Evolutionary conservation across 2,797 vertebrate genomes (phyloP).

Genomic region (Thunnus albacares): DNA sequence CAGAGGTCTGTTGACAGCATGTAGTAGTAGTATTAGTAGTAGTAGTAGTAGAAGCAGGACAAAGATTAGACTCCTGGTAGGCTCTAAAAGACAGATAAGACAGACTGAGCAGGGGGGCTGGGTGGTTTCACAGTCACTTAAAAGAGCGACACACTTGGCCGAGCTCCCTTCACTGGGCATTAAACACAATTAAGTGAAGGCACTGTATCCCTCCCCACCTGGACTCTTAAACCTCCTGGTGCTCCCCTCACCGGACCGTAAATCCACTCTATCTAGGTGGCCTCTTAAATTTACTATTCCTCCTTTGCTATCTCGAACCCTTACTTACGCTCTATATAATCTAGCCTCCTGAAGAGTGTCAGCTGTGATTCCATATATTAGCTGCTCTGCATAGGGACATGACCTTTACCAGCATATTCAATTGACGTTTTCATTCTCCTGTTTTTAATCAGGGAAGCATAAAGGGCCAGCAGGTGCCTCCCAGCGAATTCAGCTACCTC

Average conservation of each 20-base stretch:
- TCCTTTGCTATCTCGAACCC: conserved; percentile 40
- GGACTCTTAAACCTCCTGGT: conserved; percentile 54
- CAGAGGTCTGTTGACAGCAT: conserved; percentile 27
- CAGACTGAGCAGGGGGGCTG: conserved; percentile 53
- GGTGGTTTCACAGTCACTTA: conserved; percentile 65
- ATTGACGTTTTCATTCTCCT: conserved; percentile 29
- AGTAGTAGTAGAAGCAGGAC: conserved; percentile 16
- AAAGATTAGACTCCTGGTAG: conserved; percentile 63
- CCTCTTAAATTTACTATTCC: conserved; percentile 49
- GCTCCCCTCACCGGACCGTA: conserved; percentile 44
- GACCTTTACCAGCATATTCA: conserved; percentile 71
- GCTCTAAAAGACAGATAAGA: conserved; percentile 48
- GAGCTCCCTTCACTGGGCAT: conserved; percentile 69
- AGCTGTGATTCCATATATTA: conserved; percentile 41
- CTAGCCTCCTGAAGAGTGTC: conserved; percentile 30
- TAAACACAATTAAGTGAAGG: conserved; percentile 76
- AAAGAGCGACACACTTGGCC: conserved; percentile 71
- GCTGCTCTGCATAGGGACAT: conserved; percentile 42
- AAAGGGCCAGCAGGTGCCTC: conserved; percentile 42
- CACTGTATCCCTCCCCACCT: conserved; percentile 63
- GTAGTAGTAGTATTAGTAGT: conserved; percentile 28
- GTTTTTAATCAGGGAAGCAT: conserved; percentile 62
- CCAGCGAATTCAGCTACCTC: conserved; percentile 35
- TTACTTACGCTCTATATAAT: conserved; percentile 48
- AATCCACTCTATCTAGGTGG: conserved; percentile 67